These are phyloP conservation scores for Lagria hirta DNA, from an alignment of 2,888 invertebrate species.

Conservation along the genomic window DNA sequence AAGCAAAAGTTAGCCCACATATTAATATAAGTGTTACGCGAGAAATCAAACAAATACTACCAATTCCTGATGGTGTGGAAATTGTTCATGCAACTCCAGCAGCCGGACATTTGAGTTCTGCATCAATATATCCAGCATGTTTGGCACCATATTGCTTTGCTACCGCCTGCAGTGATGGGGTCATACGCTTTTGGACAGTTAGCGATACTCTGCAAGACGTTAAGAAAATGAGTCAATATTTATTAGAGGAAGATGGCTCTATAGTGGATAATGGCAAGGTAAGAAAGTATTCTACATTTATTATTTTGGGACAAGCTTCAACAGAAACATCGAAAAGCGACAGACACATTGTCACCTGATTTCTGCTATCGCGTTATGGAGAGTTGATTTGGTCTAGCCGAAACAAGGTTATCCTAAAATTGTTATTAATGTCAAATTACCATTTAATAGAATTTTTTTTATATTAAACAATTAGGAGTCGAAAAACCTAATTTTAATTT, in stretches of 20 bases:
- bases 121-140: slow-evolving; percentile 98
- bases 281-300: no score
- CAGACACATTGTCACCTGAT: no score
- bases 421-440: no score
- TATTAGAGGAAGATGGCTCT: slow-evolving; percentile 48
- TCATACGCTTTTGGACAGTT: slow-evolving; percentile 81
- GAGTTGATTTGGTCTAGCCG: no score
- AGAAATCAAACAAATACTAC: slow-evolving; percentile 87
- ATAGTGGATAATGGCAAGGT: slow-evolving; percentile 49
- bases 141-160: slow-evolving; percentile 95
- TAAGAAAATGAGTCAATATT: slow-evolving; percentile 38
- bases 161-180: slow-evolving; percentile 93
- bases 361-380: no score
- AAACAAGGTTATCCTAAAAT: no score
- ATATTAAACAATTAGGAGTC: no score
- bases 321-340: no score
- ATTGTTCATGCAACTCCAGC: slow-evolving; percentile 93
- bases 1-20: slow-evolving; percentile 62
- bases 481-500: no score
- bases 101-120: slow-evolving; percentile 95
- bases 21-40: slow-evolving; percentile 86
- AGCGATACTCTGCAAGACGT: slow-evolving; percentile 41
- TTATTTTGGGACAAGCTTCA: no score
- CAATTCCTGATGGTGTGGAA: slow-evolving; percentile 86
- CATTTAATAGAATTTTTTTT: no score